These are phyloP conservation scores for Diadema setosum DNA, from an alignment of 35 echinoderm and acorn worm species.

Conservation along the genomic window DNA sequence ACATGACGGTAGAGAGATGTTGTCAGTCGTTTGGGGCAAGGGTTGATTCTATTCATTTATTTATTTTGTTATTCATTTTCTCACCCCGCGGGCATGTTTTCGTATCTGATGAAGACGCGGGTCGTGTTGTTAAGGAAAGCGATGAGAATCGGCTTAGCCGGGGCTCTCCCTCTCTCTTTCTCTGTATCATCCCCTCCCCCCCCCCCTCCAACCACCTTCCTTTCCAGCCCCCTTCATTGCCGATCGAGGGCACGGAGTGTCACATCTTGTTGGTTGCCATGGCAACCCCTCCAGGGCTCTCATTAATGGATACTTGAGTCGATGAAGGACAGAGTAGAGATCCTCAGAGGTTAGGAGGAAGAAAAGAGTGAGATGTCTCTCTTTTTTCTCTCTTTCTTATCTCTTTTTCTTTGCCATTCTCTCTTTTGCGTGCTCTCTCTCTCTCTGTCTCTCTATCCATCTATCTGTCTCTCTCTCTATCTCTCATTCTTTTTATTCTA, in stretches of 20 bases:
- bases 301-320: slow-evolving; percentile 10
- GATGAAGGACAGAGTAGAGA: neutral
- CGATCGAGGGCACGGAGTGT: neutral
- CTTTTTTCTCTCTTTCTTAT: no score
- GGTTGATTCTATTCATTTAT: no score
- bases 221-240: no score
- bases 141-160: neutral
- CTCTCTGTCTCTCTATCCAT: neutral
- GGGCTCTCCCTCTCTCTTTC: neutral
- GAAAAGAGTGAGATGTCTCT: neutral
- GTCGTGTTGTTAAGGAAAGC: no score
- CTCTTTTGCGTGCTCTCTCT: neutral
- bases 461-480: neutral
- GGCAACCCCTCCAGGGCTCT: slow-evolving; percentile 6
- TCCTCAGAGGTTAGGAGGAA: neutral
- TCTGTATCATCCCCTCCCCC: no score
- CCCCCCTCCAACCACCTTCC: no score
- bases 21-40: no score
- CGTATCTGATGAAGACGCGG: no score
- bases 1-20: no score
- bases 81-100: no score
- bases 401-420: neutral
- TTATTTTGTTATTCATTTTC: no score
- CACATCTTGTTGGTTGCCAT: neutral
- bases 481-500: no score